Percentiles rank a stretch among this genome's conserved stretches.
These are phyloP conservation scores for Cepaea nemoralis DNA, from an alignment of 1,140 invertebrate genomes.

Conservation along the genomic window DNA sequence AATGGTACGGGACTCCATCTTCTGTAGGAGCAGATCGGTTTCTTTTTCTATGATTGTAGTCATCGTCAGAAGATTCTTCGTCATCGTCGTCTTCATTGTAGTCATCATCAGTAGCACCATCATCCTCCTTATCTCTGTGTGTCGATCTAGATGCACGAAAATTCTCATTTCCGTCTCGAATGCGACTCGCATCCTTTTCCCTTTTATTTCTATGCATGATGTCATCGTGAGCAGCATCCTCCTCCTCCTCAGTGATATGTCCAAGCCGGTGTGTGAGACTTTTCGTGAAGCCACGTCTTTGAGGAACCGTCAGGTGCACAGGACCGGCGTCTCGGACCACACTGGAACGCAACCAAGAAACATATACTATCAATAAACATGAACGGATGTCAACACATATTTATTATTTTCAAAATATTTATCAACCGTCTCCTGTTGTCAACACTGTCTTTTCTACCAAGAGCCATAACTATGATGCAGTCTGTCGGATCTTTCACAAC, in stretches of 20 bases:
- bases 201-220: not conserved
- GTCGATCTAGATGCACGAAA: not conserved
- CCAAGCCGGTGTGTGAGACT: not conserved
- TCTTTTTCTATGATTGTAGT: not conserved
- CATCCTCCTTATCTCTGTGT: not conserved
- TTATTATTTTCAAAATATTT: too few species aligned
- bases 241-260: slow-evolving; percentile 34
- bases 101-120: slow-evolving; percentile 25
- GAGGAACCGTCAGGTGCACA: slow-evolving; percentile 7
- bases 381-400: too few species aligned
- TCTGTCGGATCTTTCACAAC: too few species aligned
- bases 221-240: slow-evolving; percentile 7
- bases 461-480: too few species aligned
- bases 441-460: too few species aligned
- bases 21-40: not conserved
- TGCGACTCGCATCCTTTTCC: not conserved
- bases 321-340: not conserved
- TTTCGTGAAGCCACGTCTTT: not conserved
- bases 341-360: not conserved
- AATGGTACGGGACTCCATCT: not conserved
- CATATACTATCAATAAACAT: too few species aligned
- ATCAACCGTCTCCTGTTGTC: too few species aligned
- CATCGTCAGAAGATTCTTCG: not conserved
- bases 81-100: slow-evolving; percentile 18
- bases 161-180: not conserved